Conservation (phyloP, 2,888 invertebrate genomes). For the Folsomia candida region DNA sequence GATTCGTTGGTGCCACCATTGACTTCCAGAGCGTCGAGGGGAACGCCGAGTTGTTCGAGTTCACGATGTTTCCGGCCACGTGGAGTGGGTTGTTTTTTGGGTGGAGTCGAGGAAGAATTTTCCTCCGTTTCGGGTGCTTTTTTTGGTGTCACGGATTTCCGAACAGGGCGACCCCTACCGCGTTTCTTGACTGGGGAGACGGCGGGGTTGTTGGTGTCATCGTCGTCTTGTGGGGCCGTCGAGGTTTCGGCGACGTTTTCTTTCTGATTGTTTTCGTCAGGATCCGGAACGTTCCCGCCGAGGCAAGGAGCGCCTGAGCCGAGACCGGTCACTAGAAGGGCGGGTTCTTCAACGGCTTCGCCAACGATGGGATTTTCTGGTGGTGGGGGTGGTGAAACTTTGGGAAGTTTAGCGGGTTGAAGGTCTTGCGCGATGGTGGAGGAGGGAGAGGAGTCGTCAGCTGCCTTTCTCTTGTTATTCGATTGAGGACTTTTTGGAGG, state of each 20-base stretch:
- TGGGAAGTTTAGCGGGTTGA: slow-evolving; percentile 16
- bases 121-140: background rate
- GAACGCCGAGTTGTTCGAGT: slow-evolving; percentile 45
- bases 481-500: background rate
- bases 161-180: slow-evolving; percentile 47
- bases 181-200: slow-evolving; percentile 51
- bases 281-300: slow-evolving; percentile 45
- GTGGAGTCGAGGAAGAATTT: background rate
- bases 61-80: slow-evolving; percentile 37
- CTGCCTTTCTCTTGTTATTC: slow-evolving; percentile 33
- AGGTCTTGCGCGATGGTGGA: no score
- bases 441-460: slow-evolving; percentile 18
- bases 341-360: slow-evolving; percentile 71
- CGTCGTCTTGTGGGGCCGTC: background rate
- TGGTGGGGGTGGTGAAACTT: slow-evolving; percentile 21
- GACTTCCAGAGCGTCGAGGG: slow-evolving; percentile 50
- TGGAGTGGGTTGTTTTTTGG: slow-evolving; percentile 6
- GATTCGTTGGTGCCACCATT: slow-evolving; percentile 23
- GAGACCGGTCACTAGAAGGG: slow-evolving; percentile 68
- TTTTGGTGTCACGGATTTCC: slow-evolving; percentile 24
- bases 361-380: slow-evolving; percentile 57
- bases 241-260: background rate
- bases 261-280: background rate
- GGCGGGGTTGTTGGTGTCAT: slow-evolving; percentile 51
- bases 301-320: slow-evolving; percentile 65